Percentiles rank a stretch among this genome's conserved stretches.
phyloP scores from a whole-genome alignment of 2,797 vertebrate genomes.

The Poecilia gillii region DNA sequence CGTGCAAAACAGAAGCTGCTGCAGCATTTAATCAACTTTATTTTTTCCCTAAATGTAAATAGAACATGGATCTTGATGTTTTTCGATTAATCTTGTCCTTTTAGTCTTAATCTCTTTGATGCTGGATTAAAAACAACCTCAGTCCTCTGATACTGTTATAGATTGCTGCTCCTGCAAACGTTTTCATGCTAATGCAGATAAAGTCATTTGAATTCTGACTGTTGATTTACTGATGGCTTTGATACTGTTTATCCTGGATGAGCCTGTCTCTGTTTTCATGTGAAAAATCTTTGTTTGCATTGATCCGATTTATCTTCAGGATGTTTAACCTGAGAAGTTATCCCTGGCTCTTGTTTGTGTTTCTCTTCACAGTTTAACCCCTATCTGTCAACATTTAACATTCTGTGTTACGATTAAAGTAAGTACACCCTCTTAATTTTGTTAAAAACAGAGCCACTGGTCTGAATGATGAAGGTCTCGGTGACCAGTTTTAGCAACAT shows the following conservation, averaged over 20 bases:
- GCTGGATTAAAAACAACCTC: background rate
- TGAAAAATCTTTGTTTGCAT: background rate
- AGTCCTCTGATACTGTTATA: background rate
- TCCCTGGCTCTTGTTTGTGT: background rate
- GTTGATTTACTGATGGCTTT: constrained; percentile 5
- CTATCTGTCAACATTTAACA: background rate
- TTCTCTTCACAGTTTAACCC: background rate
- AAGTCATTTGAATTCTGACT: background rate
- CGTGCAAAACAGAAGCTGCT: background rate
- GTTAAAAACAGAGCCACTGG: background rate
- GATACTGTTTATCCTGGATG: background rate
- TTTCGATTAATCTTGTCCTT: constrained; percentile 1
- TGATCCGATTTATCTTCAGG: background rate
- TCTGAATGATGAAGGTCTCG: background rate
- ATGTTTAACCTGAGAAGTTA: background rate
- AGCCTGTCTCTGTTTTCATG: background rate
- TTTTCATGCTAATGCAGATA: background rate
- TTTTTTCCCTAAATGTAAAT: background rate
- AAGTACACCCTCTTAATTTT: background rate
- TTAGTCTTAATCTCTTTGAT: constrained; percentile 9
- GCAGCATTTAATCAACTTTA: background rate
- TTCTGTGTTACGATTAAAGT: background rate
- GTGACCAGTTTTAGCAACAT: background rate
- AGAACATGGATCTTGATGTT: background rate
- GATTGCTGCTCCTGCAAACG: background rate